Conservation (phyloP, 2,888 invertebrate species). For the Theodoxus fluviatilis region DNA sequence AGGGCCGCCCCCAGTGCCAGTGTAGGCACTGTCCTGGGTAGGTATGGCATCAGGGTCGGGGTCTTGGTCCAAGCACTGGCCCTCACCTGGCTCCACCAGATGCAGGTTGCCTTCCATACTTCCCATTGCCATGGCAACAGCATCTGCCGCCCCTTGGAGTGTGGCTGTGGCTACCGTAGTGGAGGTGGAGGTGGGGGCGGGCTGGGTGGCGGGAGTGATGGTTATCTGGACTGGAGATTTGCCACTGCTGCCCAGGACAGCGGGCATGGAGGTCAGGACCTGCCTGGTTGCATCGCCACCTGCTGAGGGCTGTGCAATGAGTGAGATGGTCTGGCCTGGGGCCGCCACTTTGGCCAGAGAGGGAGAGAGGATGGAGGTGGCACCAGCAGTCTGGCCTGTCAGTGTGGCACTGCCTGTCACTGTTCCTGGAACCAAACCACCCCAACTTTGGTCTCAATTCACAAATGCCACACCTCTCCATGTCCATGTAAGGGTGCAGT, state of each 20-base stretch:
- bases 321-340: conserved; percentile 43
- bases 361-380: conserved; percentile 35
- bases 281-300: conserved; percentile 34
- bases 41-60: too few species aligned
- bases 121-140: conserved; percentile 26
- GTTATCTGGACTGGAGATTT: conserved; percentile 52
- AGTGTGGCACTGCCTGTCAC: conserved; percentile 25
- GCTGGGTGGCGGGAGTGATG: conserved; percentile 67
- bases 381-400: conserved; percentile 44
- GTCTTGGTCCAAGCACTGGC: too few species aligned
- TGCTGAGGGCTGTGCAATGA: conserved; percentile 47
- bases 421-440: too few species aligned
- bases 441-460: too few species aligned
- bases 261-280: conserved; percentile 37
- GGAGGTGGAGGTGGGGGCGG: conserved; percentile 72
- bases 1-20: too few species aligned
- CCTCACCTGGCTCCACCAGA: too few species aligned
- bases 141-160: conserved; percentile 28
- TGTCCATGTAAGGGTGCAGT: too few species aligned
- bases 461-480: too few species aligned
- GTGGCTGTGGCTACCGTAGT: conserved; percentile 33
- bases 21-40: too few species aligned
- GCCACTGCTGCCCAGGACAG: too few species aligned
- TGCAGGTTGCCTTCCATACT: too few species aligned
- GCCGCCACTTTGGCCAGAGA: conserved; percentile 20